A percentile compares a stretch with the other conserved stretches of the same genome.
Conservation (phyloP, 2,888 invertebrate genomes). For the Hesperia comma region DNA sequence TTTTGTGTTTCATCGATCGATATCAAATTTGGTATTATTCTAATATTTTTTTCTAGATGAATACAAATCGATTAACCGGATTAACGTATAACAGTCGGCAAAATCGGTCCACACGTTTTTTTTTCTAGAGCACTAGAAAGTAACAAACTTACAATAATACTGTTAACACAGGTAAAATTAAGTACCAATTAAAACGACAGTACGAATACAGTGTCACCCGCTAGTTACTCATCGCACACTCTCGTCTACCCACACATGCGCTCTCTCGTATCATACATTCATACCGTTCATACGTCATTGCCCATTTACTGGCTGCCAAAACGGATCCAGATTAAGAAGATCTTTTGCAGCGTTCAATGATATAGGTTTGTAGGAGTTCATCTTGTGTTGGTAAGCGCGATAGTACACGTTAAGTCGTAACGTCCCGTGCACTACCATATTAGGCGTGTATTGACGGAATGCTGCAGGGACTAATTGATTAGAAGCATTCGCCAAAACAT, state of each 20-base stretch:
- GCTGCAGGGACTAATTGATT: no score
- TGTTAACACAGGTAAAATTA: background rate
- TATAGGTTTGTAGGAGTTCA: background rate
- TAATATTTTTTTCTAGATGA: no score
- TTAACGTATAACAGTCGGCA: no score
- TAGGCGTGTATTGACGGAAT: background rate
- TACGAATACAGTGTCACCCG: background rate
- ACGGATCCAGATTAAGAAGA: slow-evolving; percentile 11
- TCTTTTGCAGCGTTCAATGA: background rate
- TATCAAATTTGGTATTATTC: no score
- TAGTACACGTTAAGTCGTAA: slow-evolving; percentile 13
- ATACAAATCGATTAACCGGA: no score
- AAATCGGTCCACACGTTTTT: no score
- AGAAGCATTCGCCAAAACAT: no score
- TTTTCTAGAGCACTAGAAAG: no score
- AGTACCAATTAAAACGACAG: slow-evolving; percentile 3
- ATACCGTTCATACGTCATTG: slow-evolving; percentile 23
- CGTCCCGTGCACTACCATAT: slow-evolving; percentile 12
- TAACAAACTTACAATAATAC: no score
- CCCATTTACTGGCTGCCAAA: slow-evolving; percentile 10
- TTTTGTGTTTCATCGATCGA: no score
- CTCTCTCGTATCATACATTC: background rate
- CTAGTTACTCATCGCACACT: background rate
- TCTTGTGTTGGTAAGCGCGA: background rate
- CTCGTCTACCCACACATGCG: background rate